Evolutionary conservation across 1,140 invertebrate genomes (phyloP).

Genomic region (Cydia pomonella): DNA sequence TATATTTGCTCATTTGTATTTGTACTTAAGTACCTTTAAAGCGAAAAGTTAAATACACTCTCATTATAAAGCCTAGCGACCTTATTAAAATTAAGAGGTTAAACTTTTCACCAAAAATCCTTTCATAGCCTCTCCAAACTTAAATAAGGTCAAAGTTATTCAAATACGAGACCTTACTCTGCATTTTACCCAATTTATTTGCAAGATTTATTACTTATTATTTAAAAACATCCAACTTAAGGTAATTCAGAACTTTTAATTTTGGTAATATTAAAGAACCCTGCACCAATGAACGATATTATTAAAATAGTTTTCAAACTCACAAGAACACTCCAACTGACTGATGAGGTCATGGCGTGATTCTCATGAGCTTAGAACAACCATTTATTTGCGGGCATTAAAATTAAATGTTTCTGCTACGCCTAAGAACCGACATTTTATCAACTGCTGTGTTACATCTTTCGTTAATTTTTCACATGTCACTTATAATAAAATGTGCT

Average conservation of each 20-base stretch:
- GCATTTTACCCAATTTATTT: background rate
- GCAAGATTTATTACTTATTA: background rate
- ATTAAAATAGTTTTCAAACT: slow-evolving; percentile 34
- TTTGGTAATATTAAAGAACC: background rate
- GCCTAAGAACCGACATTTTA: background rate
- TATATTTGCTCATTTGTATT: no score
- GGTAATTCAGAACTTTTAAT: background rate
- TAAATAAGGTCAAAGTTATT: background rate
- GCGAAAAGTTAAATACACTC: background rate
- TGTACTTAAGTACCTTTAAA: background rate
- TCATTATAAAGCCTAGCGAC: background rate
- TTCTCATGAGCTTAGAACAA: slow-evolving; percentile 39
- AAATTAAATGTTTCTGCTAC: slow-evolving; percentile 33
- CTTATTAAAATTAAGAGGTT: background rate
- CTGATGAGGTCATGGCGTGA: slow-evolving; percentile 51
- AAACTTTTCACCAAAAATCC: background rate
- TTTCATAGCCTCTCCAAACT: background rate
- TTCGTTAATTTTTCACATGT: slow-evolving; percentile 45
- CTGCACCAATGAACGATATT: background rate
- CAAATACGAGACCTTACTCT: background rate
- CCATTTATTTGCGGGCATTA: slow-evolving; percentile 41
- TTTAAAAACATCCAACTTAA: background rate
- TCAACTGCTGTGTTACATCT: slow-evolving; percentile 27
- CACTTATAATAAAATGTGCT: slow-evolving; percentile 41
- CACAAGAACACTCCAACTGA: slow-evolving; percentile 41